Conservation (phyloP, 2,113 vertebrate genomes). For the Charadrius vociferus region DNA sequence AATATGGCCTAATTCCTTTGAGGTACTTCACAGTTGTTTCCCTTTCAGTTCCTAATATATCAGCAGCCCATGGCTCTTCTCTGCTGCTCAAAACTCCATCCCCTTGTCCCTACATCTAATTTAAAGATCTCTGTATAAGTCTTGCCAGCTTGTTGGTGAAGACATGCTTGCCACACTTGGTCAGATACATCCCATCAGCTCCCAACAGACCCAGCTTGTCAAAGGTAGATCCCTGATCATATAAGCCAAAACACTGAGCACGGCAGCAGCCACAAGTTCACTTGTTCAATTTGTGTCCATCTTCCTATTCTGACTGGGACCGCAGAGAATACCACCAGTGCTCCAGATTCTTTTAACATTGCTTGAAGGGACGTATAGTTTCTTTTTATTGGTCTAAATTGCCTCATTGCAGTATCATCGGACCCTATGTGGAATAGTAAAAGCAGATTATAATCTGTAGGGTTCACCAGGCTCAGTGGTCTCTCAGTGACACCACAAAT, state of each 20-base stretch:
- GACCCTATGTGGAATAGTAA: background rate
- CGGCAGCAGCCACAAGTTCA: background rate
- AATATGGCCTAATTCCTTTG: background rate
- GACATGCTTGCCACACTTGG: background rate
- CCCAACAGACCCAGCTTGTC: background rate
- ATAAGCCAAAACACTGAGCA: background rate
- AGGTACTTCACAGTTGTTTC: background rate
- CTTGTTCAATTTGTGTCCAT: rapidly evolving
- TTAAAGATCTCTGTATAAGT: background rate
- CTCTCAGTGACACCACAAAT: background rate
- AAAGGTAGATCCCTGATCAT: rapidly evolving
- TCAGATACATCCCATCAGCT: background rate
- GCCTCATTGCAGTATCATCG: background rate
- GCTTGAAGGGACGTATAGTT: rapidly evolving
- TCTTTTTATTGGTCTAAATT: background rate
- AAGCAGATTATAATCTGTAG: background rate
- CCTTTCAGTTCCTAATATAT: background rate
- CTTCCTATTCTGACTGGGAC: background rate
- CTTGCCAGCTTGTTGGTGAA: background rate
- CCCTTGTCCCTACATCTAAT: background rate
- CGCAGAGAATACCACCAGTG: rapidly evolving
- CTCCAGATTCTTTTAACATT: background rate
- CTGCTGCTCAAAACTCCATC: background rate
- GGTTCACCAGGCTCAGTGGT: background rate
- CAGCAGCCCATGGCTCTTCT: background rate